Evolutionary conservation across 2,888 invertebrate genomes (phyloP), one percentile per base, ranked within the genome.

Genomic region (Graphium colonna): DNA sequence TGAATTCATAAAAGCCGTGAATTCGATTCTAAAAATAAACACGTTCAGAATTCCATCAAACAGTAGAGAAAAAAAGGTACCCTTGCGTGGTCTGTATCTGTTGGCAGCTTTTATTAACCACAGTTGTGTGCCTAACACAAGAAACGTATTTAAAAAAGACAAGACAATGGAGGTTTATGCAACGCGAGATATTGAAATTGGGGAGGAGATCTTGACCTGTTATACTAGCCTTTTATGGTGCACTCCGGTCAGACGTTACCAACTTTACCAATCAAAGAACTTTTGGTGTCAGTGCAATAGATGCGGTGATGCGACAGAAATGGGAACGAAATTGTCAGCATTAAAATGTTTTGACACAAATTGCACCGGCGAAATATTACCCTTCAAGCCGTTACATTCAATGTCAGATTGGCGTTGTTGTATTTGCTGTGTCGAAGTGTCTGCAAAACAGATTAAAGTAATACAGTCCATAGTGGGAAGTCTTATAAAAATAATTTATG

Each of bases 161-260:
- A 82, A 91, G 53, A 73, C 79, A 10, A 92, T 94, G 90, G 76
- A 88, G 16, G 85, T 93, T 7, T 90, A 88, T 61, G 93, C 94
- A 3, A 77, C 92, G 0, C 79, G 78, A 52, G 81, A 90, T 51
- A 94, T 95, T 48, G 73, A 79, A 28, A 73, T 77, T 45, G 92
- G 91, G 15, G 83, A 91, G 40, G 94, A 94, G 73, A 89, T 95
- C 16, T 89, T 92, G 9, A 92, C 92, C 63, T 91, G 92, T 41
- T 95, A 95, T 65, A 91, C 93, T 0, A 91, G 92, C 58, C 67
- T 93, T n/a, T 72, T 93, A 41, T 94, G 94, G 93, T 91, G 92
- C 49, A 94, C 93, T 0, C 79, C 89, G 1, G 86, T 91, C 3
- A 83, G 95, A 63, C 81, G 92, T 8, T 89, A 84, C 49, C 93